Percentiles rank a stretch among this genome's conserved stretches.
Conservation (phyloP, 1,140 invertebrate species). For the Orussus abietinus region DNA sequence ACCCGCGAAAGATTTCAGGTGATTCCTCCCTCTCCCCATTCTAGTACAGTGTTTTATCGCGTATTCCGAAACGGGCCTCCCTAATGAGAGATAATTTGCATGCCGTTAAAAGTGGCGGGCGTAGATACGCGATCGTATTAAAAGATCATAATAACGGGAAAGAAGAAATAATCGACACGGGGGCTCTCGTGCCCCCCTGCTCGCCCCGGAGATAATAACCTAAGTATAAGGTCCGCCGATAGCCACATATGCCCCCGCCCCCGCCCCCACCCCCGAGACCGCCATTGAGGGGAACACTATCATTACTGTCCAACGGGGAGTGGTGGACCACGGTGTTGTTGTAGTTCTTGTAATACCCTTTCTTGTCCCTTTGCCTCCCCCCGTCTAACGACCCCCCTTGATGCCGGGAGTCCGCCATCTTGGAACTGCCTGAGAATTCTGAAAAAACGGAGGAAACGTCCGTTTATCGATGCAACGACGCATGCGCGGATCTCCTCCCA, state of each 20-base stretch:
- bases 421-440: no score
- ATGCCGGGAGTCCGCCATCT: no score
- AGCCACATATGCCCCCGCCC: constrained; percentile 12
- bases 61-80: constrained; percentile 6
- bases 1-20: no score
- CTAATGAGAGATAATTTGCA: constrained; percentile 25
- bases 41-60: no score
- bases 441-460: no score
- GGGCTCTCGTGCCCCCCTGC: background rate
- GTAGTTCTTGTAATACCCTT: constrained; percentile 19
- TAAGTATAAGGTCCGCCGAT: constrained; percentile 37
- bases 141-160: constrained; percentile 37
- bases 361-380: no score
- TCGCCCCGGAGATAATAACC: constrained; percentile 32
- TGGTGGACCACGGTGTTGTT: no score
- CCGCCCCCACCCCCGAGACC: background rate
- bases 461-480: no score
- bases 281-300: constrained; percentile 6
- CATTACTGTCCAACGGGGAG: constrained; percentile 10
- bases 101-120: constrained; percentile 1
- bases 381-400: no score
- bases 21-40: no score
- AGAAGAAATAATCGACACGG: constrained; percentile 32
- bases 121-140: constrained; percentile 20
- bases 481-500: no score